phyloP scores from a whole-genome alignment of 35 echinoderm and acorn worm species.

The Ophioderma brevispina region DNA sequence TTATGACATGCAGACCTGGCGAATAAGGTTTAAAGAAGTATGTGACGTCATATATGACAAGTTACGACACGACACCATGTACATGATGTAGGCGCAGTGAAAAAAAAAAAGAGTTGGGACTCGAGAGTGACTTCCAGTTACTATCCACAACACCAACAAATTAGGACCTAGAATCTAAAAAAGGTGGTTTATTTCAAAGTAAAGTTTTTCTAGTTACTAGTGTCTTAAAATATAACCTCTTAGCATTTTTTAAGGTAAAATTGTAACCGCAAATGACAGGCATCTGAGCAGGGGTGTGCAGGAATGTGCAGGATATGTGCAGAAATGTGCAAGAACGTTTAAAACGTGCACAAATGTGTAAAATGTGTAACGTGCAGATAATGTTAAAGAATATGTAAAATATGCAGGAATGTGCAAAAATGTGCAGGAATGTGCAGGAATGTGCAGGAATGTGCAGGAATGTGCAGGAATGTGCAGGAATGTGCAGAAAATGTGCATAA shows the following conservation, averaged over 20 bases:
- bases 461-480: too few relatives aligned
- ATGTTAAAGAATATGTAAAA: too few relatives aligned
- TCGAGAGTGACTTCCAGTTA: background rate
- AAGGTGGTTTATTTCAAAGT: background rate
- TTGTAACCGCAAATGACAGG: background rate
- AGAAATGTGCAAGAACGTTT: too few relatives aligned
- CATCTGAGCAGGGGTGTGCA: background rate
- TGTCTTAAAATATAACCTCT: background rate
- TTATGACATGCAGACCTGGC: slow-evolving; percentile 5
- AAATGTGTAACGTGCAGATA: too few relatives aligned
- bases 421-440: background rate
- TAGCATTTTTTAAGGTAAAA: background rate
- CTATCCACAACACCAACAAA: too few relatives aligned
- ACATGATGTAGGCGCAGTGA: background rate
- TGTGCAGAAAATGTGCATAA: background rate
- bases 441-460: background rate
- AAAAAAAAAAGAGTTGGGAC: background rate
- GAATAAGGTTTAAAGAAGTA: background rate
- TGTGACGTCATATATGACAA: background rate
- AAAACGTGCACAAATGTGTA: too few relatives aligned
- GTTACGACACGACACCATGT: too few relatives aligned
- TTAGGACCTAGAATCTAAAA: background rate
- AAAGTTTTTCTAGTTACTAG: slow-evolving; percentile 2
- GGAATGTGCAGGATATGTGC: too few relatives aligned
- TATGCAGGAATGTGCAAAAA: too few relatives aligned